phyloP scores from a whole-genome alignment of 2,888 invertebrate genomes.

The Chrysolina americana region DNA sequence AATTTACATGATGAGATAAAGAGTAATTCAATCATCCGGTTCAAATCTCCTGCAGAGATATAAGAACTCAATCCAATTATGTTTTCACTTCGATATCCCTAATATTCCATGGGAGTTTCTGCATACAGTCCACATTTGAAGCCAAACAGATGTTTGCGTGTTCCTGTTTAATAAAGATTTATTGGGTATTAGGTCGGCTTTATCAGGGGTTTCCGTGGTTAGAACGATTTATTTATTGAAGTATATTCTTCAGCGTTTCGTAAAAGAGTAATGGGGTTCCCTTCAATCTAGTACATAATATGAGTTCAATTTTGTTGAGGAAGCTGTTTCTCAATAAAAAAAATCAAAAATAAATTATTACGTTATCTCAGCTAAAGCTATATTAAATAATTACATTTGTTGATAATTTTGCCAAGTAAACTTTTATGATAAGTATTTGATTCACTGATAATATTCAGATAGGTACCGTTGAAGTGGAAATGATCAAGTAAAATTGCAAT shows the following conservation, averaged over 20 bases:
- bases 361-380: no score
- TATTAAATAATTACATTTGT: no score
- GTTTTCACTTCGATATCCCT: slow-evolving; percentile 36
- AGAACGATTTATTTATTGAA: not conserved
- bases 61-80: slow-evolving; percentile 43
- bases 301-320: no score
- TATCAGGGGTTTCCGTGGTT: not conserved
- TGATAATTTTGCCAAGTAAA: no score
- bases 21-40: slow-evolving; percentile 42
- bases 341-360: no score
- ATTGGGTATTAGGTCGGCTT: not conserved
- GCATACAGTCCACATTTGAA: slow-evolving; percentile 24
- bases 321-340: no score
- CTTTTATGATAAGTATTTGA: no score
- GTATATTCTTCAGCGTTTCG: not conserved
- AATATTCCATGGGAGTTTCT: slow-evolving; percentile 9
- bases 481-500: no score
- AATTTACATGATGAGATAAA: slow-evolving; percentile 46
- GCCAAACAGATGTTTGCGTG: slow-evolving; percentile 36
- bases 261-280: not conserved
- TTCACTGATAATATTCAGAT: no score
- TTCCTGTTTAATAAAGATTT: slow-evolving; percentile 23
- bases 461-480: no score
- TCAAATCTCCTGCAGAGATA: slow-evolving; percentile 20
- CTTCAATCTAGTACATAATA: no score